These are phyloP conservation scores for Philonicus albiceps DNA, from an alignment of 2,888 invertebrate species.

Conservation along the genomic window DNA sequence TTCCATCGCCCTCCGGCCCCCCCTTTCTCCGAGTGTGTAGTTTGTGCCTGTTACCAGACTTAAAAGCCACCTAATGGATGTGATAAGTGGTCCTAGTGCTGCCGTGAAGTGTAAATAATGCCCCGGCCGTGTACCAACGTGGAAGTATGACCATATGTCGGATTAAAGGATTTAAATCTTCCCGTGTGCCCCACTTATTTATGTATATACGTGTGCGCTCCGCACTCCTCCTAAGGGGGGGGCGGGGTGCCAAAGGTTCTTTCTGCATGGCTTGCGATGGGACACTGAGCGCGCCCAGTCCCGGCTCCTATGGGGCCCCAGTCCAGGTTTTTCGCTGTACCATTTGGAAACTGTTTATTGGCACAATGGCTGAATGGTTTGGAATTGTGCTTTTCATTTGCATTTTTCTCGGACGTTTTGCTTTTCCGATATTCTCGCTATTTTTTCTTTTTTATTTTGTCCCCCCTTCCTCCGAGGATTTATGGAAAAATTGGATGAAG, in stretches of 20 bases:
- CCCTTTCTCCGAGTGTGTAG: slow-evolving; percentile 11
- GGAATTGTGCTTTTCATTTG: background rate
- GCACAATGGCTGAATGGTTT: background rate
- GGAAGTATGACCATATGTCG: slow-evolving; percentile 44
- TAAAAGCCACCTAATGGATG: slow-evolving; percentile 39
- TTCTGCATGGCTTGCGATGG: background rate
- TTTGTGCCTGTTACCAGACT: slow-evolving; percentile 38
- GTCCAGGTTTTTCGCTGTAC: background rate
- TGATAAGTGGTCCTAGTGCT: slow-evolving; percentile 37
- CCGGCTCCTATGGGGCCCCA: background rate
- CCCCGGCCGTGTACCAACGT: slow-evolving; percentile 30
- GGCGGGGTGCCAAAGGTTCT: background rate
- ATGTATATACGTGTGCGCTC: slow-evolving; percentile 1
- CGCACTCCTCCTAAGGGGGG: background rate
- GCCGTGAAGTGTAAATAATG: slow-evolving; percentile 34
- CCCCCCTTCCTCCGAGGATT: background rate
- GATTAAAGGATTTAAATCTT: slow-evolving; percentile 42
- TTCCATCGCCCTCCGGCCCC: background rate
- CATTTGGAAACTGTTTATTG: background rate
- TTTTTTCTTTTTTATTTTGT: background rate
- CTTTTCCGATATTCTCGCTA: background rate
- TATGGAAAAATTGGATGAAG: background rate
- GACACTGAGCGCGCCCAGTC: background rate
- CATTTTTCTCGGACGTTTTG: background rate
- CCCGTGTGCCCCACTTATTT: background rate